Conservation (phyloP, 1,140 invertebrate genomes). For the Oedothorax gibbosus region DNA sequence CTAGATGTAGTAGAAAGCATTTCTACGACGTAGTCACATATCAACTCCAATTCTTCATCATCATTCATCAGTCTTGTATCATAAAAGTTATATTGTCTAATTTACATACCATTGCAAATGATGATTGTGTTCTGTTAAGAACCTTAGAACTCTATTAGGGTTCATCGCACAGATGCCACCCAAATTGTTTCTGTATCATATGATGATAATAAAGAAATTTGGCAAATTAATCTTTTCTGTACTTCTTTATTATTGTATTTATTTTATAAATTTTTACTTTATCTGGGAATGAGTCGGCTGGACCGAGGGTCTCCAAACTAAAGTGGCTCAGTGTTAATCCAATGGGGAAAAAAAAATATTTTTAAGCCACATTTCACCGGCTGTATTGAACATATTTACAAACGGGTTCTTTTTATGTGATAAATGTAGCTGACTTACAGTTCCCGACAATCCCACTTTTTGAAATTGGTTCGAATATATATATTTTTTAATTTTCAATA, state of each 20-base stretch:
- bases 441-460: too few species aligned
- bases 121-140: constrained; percentile 49
- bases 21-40: constrained; percentile 59
- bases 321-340: not conserved
- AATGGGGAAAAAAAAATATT: not conserved
- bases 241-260: not conserved
- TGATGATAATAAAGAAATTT: constrained; percentile 45
- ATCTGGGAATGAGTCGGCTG: too few species aligned
- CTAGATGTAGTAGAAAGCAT: constrained; percentile 35
- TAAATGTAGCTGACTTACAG: not conserved
- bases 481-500: too few species aligned
- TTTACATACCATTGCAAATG: not conserved
- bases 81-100: constrained; percentile 29
- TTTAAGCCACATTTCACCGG: not conserved
- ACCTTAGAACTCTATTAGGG: constrained; percentile 52
- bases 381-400: not conserved
- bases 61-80: constrained; percentile 1
- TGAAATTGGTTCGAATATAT: too few species aligned
- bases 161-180: constrained; percentile 43
- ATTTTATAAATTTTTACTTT: not conserved
- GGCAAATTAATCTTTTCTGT: not conserved
- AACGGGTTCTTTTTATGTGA: not conserved
- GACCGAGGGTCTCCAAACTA: not conserved
- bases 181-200: constrained; percentile 54
- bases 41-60: constrained; percentile 54